Percentiles rank a stretch among this genome's conserved stretches.
Evolutionary conservation across 2,888 invertebrate species (phyloP).

Genomic region (Hypolimnas misippus): DNA sequence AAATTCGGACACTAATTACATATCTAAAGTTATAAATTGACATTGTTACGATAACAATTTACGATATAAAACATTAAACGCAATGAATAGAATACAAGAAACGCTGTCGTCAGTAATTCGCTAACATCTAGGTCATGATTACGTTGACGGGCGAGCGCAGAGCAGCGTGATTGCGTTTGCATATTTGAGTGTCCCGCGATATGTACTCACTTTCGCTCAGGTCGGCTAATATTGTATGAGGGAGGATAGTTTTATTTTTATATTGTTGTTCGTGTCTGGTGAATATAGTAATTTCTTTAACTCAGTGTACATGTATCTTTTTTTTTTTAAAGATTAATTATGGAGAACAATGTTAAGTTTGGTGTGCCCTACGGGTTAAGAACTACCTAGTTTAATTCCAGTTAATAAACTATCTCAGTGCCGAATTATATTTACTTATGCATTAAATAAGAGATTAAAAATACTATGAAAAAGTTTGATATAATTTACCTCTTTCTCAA

Average conservation of each 20-base stretch:
- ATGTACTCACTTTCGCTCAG: conserved; percentile 32
- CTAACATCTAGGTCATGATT: conserved; percentile 32
- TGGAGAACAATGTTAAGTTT: neutral
- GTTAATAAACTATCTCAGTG: too few species aligned
- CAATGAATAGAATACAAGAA: conserved; percentile 9
- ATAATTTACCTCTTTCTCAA: too few species aligned
- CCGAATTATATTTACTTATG: too few species aligned
- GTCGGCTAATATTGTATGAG: conserved; percentile 25
- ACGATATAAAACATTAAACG: neutral
- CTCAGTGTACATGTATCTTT: too few species aligned
- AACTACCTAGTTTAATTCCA: too few species aligned
- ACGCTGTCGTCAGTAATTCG: conserved; percentile 20
- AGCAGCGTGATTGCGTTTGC: conserved; percentile 39
- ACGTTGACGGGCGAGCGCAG: conserved; percentile 29
- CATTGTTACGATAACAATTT: too few species aligned
- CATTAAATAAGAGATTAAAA: too few species aligned
- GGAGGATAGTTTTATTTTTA: conserved; percentile 26
- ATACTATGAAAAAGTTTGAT: too few species aligned
- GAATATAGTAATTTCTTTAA: neutral
- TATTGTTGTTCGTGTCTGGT: conserved; percentile 16
- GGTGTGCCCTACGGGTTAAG: too few species aligned
- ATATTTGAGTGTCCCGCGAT: conserved; percentile 36
- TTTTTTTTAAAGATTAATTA: neutral
- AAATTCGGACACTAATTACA: too few species aligned
- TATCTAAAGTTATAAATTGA: too few species aligned